Percentiles rank a stretch among this genome's conserved stretches.
Conservation (phyloP, 2,888 invertebrate species). For the Dysmachus trigonus region DNA sequence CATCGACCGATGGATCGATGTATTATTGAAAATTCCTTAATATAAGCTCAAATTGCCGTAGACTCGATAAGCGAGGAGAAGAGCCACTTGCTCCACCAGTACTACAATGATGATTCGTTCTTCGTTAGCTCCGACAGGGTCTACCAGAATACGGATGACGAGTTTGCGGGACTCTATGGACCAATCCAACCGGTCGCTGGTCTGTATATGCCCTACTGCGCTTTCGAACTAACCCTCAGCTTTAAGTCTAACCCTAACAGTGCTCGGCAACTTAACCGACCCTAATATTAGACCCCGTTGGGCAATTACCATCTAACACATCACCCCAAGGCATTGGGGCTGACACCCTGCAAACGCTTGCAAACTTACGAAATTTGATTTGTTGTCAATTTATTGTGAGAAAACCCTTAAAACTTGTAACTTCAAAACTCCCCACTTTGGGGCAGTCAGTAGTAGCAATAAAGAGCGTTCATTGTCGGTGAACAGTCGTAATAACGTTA, state of each 20-base stretch:
- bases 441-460: background rate
- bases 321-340: background rate
- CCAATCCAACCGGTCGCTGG: slow-evolving; percentile 63
- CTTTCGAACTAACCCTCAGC: background rate
- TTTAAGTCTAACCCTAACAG: background rate
- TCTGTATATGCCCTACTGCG: slow-evolving; percentile 54
- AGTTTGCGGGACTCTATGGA: slow-evolving; percentile 63
- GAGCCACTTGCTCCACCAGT: slow-evolving; percentile 61
- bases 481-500: slow-evolving; percentile 15
- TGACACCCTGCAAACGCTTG: background rate
- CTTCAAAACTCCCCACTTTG: background rate
- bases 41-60: background rate
- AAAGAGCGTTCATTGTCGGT: background rate
- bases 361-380: background rate
- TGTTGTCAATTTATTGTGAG: slow-evolving; percentile 22
- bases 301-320: slow-evolving; percentile 13
- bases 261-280: background rate
- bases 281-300: background rate
- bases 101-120: slow-evolving; percentile 62
- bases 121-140: slow-evolving; percentile 62
- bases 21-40: background rate
- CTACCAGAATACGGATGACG: slow-evolving; percentile 62
- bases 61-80: slow-evolving; percentile 7
- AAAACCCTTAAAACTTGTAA: background rate
- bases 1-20: background rate